phyloP scores from a whole-genome alignment of 2,113 vertebrate species.

The Sander lucioperca region DNA sequence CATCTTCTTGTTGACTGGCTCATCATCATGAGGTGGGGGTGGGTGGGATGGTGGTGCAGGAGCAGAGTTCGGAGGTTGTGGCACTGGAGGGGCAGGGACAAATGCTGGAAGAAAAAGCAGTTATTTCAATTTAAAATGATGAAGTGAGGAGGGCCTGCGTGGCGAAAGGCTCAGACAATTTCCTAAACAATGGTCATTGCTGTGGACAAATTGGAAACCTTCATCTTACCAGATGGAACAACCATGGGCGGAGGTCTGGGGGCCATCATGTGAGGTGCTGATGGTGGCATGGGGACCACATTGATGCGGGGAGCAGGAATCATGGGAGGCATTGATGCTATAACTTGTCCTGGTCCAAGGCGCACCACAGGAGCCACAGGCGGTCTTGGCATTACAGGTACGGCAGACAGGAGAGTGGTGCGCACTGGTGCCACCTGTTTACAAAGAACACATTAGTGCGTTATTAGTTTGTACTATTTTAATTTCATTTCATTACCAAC shows the following conservation, averaged over 20 bases:
- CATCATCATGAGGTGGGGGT: slow-evolving; percentile 93
- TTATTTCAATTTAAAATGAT: slow-evolving; percentile 11
- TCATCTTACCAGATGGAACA: slow-evolving; percentile 90
- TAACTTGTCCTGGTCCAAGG: slow-evolving; percentile 90
- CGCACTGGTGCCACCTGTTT: slow-evolving; percentile 91
- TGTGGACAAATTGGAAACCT: neutral
- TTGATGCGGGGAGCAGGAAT: slow-evolving; percentile 94
- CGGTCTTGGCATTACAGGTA: slow-evolving; percentile 93
- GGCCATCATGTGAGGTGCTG: slow-evolving; percentile 92
- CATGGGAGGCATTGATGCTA: slow-evolving; percentile 93
- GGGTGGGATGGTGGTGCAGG: slow-evolving; percentile 92
- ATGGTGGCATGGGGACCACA: slow-evolving; percentile 95
- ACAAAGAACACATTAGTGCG: neutral
- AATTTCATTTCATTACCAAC: neutral
- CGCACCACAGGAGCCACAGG: slow-evolving; percentile 93
- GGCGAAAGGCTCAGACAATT: neutral
- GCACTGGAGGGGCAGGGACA: slow-evolving; percentile 94
- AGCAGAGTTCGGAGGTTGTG: slow-evolving; percentile 88
- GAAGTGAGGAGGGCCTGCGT: neutral
- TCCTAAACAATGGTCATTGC: neutral
- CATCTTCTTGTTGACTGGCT: slow-evolving; percentile 95
- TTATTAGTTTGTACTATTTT: neutral
- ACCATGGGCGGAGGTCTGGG: slow-evolving; percentile 97
- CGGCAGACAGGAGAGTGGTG: slow-evolving; percentile 92
- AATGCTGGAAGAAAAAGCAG: slow-evolving; percentile 85